These are phyloP conservation scores for Vulpes ferrilata DNA, from an alignment of 2,113 vertebrate genomes.

Conservation along the genomic window DNA sequence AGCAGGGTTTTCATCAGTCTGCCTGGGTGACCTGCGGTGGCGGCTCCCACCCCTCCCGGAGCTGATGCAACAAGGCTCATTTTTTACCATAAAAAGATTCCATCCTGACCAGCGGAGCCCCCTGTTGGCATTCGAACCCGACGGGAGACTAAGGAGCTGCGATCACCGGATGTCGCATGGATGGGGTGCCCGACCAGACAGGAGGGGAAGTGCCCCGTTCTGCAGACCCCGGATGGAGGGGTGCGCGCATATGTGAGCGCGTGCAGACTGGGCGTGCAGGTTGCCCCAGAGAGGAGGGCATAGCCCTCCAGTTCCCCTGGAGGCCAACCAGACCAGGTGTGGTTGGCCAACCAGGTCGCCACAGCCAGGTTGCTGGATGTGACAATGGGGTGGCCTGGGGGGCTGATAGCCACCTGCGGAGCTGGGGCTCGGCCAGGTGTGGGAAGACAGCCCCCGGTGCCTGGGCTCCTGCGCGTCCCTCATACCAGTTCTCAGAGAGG, in stretches of 20 bases:
- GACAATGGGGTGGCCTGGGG: fast-evolving
- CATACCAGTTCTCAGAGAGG: fast-evolving
- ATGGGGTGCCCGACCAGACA: background rate
- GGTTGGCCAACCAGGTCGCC: fast-evolving
- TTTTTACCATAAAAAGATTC: constrained; percentile 77
- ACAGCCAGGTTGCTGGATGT: fast-evolving
- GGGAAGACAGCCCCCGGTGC: no score
- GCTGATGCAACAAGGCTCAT: constrained; percentile 45
- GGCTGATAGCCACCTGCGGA: background rate
- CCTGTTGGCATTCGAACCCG: background rate
- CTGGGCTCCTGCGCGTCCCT: background rate
- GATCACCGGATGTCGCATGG: fast-evolving
- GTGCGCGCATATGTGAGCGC: fast-evolving
- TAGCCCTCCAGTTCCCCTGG: background rate
- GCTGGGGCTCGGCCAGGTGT: no score
- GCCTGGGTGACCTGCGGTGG: background rate
- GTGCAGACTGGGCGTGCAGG: background rate
- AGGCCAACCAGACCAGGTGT: fast-evolving
- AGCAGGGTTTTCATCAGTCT: constrained; percentile 76
- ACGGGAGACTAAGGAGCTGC: background rate
- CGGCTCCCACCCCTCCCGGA: constrained; percentile 39
- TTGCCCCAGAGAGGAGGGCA: fast-evolving
- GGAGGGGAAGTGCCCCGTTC: background rate
- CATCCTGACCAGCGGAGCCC: background rate
- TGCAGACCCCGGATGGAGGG: background rate